phyloP scores from a whole-genome alignment of 1,140 invertebrate species.

The Eufriesea mexicana region DNA sequence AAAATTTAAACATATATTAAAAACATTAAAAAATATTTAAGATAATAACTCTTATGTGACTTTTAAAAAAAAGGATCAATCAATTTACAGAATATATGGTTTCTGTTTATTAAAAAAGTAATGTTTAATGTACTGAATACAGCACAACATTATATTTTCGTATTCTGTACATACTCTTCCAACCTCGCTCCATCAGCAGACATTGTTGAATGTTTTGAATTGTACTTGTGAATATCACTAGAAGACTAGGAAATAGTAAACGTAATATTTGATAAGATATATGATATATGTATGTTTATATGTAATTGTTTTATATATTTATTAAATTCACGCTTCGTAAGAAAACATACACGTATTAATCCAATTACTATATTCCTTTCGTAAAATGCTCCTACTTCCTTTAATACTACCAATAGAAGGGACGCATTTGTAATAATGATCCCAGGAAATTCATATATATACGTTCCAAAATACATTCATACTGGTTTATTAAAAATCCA shows the following conservation, averaged over 20 bases:
- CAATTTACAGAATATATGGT: not conserved
- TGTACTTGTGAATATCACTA: not conserved
- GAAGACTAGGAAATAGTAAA: not conserved
- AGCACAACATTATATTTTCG: not conserved
- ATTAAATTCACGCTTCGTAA: not conserved
- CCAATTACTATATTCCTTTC: not conserved
- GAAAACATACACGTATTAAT: too few relatives aligned
- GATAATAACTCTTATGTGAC: not conserved
- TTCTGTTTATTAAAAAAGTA: not conserved
- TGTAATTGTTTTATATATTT: not conserved
- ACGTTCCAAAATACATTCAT: constrained; percentile 14
- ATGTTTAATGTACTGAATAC: not conserved
- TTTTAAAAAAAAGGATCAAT: too few relatives aligned
- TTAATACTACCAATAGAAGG: constrained; percentile 21
- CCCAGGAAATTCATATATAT: not conserved
- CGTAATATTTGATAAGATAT: not conserved
- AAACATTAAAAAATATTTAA: not conserved
- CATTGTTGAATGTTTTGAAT: not conserved
- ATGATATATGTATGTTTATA: too few relatives aligned
- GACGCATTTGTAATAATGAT: constrained; percentile 15
- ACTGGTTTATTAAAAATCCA: not conserved
- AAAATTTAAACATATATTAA: not conserved
- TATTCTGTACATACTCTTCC: constrained; percentile 33
- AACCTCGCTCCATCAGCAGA: not conserved
- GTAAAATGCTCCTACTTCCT: not conserved